Base-by-base conservation (phyloP, 2,888 invertebrate genomes). In the Dioctria linearis region DNA sequence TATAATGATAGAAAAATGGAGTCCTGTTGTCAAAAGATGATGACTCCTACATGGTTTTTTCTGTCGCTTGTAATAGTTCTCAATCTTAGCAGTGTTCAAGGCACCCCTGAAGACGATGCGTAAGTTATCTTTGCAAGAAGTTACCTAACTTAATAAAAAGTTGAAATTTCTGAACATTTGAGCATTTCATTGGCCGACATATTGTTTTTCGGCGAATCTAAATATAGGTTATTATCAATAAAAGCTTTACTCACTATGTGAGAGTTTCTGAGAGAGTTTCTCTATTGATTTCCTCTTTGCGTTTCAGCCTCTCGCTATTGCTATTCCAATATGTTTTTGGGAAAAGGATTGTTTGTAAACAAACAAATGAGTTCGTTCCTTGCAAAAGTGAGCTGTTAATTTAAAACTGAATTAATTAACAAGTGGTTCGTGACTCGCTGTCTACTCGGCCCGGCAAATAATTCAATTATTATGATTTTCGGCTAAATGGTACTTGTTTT, bases 1-100 rank as follows among this genome's bases (percentile, higher is more conserved):
- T 86, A 88, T 88, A 88, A 88, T 88, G 88, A 87, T 86, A 88
- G 87, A 86, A 88, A 87, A 87, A 88, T 88, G 88, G 85, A 86
- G 86, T 85, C 85, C 84, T 83, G 85, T 85, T 86, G 87, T 85
- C 86, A 86, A 86, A 88, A 88, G 88, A 88, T 88, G 88, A 88
- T 88, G 88, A 87, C 88, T 88, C 88, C 87, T 86, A 85, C 86
- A 82, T 86, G 85, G 84, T 84, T 87, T 85, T 85, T 87, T 86
- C 84, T 86, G 84, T 85, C 86, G 83, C 86, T 54, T 54, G 54
- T n/a, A 4, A 1, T 54, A 11, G 25, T 51, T 43, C 11, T 69
- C 6, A 6, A 49, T 11, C 51, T 43, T 11, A 25, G 37, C 25
- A 9, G 11, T 51, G 51, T 39, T 39, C 37, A 11, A 9, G 69